A percentile compares a stretch with the other conserved stretches of the same genome.
Evolutionary conservation across 2,113 vertebrate species (phyloP).

Genomic region (Monopterus albus): DNA sequence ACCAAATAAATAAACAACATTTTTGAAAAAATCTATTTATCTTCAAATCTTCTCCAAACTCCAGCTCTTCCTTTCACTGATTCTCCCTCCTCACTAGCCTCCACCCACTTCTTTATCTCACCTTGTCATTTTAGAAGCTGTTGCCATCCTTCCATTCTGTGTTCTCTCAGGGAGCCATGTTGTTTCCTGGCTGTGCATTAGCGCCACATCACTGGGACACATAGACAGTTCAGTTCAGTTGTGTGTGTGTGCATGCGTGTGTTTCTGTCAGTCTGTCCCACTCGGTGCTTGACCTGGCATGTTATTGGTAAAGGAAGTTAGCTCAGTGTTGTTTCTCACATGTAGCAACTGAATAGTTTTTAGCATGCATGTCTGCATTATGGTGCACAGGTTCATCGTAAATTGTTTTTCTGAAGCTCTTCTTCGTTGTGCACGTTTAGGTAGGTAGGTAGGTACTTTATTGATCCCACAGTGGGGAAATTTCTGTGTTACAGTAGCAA

Average conservation of each 20-base stretch:
- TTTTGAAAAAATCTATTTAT: no score
- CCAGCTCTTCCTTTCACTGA: not conserved
- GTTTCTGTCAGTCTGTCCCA: not conserved
- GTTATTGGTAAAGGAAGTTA: conserved; percentile 2
- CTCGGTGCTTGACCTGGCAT: conserved; percentile 30
- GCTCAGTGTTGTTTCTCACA: not conserved
- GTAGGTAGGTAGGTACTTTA: no score
- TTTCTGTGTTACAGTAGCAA: no score
- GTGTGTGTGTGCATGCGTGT: no score
- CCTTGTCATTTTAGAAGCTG: conserved; percentile 61
- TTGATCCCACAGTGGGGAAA: no score
- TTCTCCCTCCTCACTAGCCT: not conserved
- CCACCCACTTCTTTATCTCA: conserved; percentile 1
- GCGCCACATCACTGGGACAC: conserved; percentile 35
- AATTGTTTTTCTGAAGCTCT: not conserved
- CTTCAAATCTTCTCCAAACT: not conserved
- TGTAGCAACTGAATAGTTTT: not conserved
- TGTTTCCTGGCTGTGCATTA: conserved; percentile 58
- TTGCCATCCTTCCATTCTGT: conserved; percentile 56
- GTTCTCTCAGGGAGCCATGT: conserved; percentile 55
- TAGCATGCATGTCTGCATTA: not conserved
- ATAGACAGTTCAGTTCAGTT: conserved; percentile 7
- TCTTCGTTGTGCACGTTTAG: no score
- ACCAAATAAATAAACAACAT: not conserved
- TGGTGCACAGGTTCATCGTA: not conserved